phyloP scores from a whole-genome alignment of 2,797 vertebrate species.

The Xyrichtys novacula region DNA sequence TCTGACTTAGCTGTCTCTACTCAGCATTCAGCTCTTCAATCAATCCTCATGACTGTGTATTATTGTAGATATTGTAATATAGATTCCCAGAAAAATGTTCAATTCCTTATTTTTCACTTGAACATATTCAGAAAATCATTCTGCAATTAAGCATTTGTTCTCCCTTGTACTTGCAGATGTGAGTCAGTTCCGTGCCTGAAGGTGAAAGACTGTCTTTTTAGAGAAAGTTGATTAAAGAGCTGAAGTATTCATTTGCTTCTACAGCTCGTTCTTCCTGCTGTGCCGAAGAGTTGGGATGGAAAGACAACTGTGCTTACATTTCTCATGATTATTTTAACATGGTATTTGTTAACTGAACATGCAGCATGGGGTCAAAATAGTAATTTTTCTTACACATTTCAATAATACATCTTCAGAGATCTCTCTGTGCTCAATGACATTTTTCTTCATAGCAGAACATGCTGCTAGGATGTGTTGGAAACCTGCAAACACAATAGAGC shows the following conservation, averaged over 20 bases:
- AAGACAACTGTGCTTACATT: constrained; percentile 1
- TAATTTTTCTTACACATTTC: constrained; percentile 51
- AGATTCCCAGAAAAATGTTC: background rate
- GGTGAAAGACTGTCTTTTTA: background rate
- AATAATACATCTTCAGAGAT: constrained; percentile 65
- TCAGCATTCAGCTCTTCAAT: background rate
- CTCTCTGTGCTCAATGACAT: constrained; percentile 55
- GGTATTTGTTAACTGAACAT: constrained; percentile 40
- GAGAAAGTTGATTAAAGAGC: background rate
- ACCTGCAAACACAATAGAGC: constrained; percentile 71
- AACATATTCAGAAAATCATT: background rate
- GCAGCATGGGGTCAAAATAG: constrained; percentile 46
- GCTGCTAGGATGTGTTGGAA: constrained; percentile 66
- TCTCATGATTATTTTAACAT: constrained; percentile 48
- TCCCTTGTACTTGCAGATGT: background rate
- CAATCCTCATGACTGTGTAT: background rate
- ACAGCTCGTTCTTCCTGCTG: constrained; percentile 20
- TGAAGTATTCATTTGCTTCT: constrained; percentile 6
- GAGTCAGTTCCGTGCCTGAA: background rate
- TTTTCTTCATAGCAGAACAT: constrained; percentile 66
- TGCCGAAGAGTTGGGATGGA: constrained; percentile 1
- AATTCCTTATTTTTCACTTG: background rate
- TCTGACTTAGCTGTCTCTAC: background rate
- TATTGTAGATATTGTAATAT: too few relatives aligned
- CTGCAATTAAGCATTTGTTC: background rate